Conservation (phyloP, 2,888 invertebrate genomes). For the Tethea ocularis region DNA sequence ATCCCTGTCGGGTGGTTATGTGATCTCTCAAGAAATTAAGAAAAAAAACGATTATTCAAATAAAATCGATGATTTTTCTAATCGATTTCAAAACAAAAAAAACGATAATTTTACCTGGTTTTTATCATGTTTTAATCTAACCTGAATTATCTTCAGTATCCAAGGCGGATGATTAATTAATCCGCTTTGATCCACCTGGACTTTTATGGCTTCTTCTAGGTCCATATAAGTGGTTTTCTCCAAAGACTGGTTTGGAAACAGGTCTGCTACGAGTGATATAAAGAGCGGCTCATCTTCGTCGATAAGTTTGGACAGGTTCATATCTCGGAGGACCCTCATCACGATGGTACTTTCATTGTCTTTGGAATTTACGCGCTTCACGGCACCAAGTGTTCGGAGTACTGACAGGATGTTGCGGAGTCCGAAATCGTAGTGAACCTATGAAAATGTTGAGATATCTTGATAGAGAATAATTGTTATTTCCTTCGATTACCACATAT, state of each 20-base stretch:
- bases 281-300: constrained; percentile 99
- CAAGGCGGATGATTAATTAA: constrained; percentile 97
- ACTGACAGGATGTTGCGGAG: constrained; percentile 97
- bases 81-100: no score
- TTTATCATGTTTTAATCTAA: constrained; percentile 58
- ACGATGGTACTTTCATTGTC: constrained; percentile 98
- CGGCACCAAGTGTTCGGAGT: constrained; percentile 94
- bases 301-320: constrained; percentile 98
- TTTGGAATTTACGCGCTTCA: constrained; percentile 94
- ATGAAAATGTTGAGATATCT: constrained; percentile 12
- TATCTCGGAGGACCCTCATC: constrained; percentile 98
- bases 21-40: no score
- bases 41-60: no score
- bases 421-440: constrained; percentile 99
- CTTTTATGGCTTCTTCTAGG: constrained; percentile 93
- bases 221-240: constrained; percentile 96
- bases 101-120: no score
- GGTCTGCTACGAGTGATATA: constrained; percentile 96
- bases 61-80: no score
- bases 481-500: no score
- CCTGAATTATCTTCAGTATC: constrained; percentile 96
- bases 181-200: constrained; percentile 91
- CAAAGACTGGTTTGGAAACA: constrained; percentile 96
- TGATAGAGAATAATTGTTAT: not conserved
- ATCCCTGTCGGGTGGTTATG: no score